Percentiles rank a stretch among this genome's conserved stretches.
Evolutionary conservation across 2,888 invertebrate genomes (phyloP).

Genomic region (Alsophila aescularia): DNA sequence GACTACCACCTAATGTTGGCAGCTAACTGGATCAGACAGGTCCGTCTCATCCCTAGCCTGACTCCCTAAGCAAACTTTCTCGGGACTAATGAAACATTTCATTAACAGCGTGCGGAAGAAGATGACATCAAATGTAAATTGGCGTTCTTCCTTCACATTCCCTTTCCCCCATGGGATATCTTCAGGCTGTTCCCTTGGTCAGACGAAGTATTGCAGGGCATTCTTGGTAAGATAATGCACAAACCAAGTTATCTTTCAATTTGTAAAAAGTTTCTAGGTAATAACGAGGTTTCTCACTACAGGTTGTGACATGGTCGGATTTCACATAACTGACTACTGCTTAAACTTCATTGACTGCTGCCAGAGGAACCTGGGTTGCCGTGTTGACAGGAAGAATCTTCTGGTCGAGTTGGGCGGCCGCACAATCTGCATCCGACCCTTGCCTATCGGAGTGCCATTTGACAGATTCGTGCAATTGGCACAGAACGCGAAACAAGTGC

Average conservation of each 20-base stretch:
- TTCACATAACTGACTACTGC: constrained; percentile 96
- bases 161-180: constrained; percentile 97
- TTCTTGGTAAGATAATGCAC: constrained; percentile 86
- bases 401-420: constrained; percentile 94
- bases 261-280: not conserved
- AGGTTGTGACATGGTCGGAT: constrained; percentile 97
- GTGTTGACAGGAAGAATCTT: constrained; percentile 94
- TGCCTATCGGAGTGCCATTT: constrained; percentile 95
- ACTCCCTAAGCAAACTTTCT: not conserved
- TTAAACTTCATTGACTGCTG: constrained; percentile 96
- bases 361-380: constrained; percentile 93
- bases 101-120: constrained; percentile 88
- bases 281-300: constrained; percentile 35
- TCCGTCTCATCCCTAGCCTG: constrained; percentile 47
- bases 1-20: constrained; percentile 97
- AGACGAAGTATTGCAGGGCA: constrained; percentile 96
- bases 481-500: constrained; percentile 86
- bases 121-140: constrained; percentile 90
- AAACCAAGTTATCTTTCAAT: not conserved
- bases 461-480: constrained; percentile 93
- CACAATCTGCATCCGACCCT: constrained; percentile 91
- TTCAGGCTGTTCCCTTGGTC: constrained; percentile 96
- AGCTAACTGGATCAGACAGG: constrained; percentile 95
- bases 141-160: constrained; percentile 97
- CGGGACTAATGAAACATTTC: constrained; percentile 29